Conservation (phyloP, 2,797 vertebrate species). For the Neopelma chrysocephalum region DNA sequence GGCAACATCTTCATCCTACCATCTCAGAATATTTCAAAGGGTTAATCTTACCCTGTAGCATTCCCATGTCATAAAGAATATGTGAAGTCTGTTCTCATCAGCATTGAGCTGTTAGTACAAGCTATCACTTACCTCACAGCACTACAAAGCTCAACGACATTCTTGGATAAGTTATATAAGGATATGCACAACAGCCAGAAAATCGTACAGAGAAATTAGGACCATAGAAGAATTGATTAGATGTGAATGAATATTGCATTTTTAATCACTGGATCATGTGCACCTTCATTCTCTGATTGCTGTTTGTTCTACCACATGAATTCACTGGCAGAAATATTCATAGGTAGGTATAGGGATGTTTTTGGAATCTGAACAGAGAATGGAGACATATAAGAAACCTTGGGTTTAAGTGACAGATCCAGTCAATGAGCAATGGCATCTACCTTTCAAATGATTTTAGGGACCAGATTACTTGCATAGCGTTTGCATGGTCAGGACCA, state of each 20-base stretch:
- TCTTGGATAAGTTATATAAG: not conserved
- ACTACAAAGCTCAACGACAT: not conserved
- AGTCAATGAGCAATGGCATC: not conserved
- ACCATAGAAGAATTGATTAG: not conserved
- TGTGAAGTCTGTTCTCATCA: not conserved
- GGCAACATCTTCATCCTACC: not conserved
- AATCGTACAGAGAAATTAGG: not conserved
- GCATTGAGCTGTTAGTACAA: not conserved
- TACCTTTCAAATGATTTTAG: not conserved
- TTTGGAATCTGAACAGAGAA: not conserved
- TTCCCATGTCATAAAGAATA: not conserved
- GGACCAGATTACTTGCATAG: not conserved
- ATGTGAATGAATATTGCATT: slow-evolving; percentile 5
- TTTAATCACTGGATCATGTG: not conserved
- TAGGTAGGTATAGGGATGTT: not conserved
- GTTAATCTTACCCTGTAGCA: not conserved
- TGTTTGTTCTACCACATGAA: not conserved
- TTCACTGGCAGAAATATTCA: not conserved
- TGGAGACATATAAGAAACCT: not conserved
- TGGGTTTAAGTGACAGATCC: not conserved
- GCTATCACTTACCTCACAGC: not conserved
- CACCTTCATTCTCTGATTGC: not conserved
- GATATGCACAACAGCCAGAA: not conserved
- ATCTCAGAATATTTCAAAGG: not conserved
- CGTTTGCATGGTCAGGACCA: not conserved